Percentiles rank a stretch among this genome's conserved stretches.
Evolutionary conservation across 2,797 vertebrate genomes (phyloP).

Genomic region (Acropternis orthonyx): DNA sequence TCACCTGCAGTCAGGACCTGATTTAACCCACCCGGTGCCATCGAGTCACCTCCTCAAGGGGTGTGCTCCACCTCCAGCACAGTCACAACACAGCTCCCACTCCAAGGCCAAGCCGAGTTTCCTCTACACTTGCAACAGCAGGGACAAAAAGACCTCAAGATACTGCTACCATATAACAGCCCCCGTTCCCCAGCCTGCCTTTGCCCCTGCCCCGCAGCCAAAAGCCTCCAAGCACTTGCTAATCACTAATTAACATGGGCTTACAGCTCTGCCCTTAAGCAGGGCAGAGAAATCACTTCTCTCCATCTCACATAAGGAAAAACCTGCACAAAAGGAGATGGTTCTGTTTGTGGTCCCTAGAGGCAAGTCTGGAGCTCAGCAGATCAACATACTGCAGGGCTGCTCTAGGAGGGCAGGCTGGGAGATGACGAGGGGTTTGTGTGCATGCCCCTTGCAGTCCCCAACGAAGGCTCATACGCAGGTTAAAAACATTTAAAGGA

Average conservation of each 20-base stretch:
- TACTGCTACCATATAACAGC: not conserved
- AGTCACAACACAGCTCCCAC: not conserved
- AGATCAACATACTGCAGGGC: not conserved
- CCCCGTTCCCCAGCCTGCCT: not conserved
- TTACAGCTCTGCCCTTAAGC: not conserved
- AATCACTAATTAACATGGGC: not conserved
- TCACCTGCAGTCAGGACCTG: not conserved
- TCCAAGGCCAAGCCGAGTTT: not conserved
- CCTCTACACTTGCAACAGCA: not conserved
- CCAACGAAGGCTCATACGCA: not conserved
- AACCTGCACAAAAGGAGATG: not conserved
- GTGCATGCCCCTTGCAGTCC: accelerated
- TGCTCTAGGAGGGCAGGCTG: accelerated
- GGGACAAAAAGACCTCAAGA: not conserved
- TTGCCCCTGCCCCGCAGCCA: not conserved
- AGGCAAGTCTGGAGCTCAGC: not conserved
- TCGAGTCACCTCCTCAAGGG: accelerated
- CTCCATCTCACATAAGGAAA: not conserved
- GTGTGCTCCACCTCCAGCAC: accelerated
- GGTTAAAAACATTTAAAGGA: not conserved
- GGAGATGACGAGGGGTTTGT: accelerated
- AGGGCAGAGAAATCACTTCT: not conserved
- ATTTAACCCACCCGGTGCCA: not conserved
- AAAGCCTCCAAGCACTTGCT: not conserved
- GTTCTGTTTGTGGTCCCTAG: not conserved